Conservation (phyloP, 2,888 invertebrate species). For the Oligia strigilis region DNA sequence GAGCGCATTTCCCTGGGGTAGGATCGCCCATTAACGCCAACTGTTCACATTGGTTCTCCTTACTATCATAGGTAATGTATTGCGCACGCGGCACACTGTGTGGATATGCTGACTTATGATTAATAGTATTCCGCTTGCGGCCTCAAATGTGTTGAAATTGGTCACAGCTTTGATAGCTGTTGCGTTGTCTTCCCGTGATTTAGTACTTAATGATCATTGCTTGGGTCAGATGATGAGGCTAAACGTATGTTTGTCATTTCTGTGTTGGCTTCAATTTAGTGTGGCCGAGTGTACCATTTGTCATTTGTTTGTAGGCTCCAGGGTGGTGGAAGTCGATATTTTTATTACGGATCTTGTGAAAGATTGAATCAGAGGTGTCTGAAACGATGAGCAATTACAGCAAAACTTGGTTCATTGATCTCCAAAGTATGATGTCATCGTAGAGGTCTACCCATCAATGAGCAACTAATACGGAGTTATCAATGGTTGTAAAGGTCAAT, state of each 20-base stretch:
- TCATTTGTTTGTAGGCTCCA: constrained; percentile 2
- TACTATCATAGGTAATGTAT: constrained; percentile 80
- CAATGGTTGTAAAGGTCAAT: constrained; percentile 11
- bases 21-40: constrained; percentile 87
- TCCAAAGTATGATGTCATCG: not conserved
- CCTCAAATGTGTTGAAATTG: constrained; percentile 76
- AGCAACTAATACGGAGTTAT: not conserved
- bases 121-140: constrained; percentile 75
- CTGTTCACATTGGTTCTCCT: constrained; percentile 83
- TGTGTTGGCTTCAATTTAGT: constrained; percentile 29
- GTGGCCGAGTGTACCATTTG: constrained; percentile 27
- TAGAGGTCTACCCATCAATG: not conserved
- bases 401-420: not conserved
- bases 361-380: not conserved
- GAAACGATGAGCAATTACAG: constrained; percentile 1
- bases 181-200: constrained; percentile 60
- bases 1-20: constrained; percentile 87
- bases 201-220: constrained; percentile 63
- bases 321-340: not conserved
- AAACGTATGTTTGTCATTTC: constrained; percentile 46
- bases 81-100: constrained; percentile 74
- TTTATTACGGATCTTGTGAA: not conserved
- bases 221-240: constrained; percentile 52
- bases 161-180: constrained; percentile 70
- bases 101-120: constrained; percentile 76